Percentiles rank a stretch among this genome's conserved stretches.
Conservation (phyloP, 2,797 vertebrate genomes). For the Neosilurus mollespiculum region DNA sequence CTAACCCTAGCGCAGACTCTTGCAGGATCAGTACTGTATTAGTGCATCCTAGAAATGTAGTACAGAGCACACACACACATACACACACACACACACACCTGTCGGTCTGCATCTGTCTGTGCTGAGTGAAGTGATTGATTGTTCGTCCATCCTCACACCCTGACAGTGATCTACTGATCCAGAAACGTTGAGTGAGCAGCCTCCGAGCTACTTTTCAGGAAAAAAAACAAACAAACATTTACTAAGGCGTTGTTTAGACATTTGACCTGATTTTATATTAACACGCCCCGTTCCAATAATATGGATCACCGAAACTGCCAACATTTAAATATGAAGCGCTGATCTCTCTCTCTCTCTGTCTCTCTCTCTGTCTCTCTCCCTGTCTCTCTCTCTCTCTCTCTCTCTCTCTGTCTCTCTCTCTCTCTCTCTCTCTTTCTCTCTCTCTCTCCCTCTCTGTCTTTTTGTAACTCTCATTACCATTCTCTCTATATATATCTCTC, state of each 20-base stretch:
- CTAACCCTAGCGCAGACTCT: too few relatives aligned
- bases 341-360: background rate
- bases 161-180: constrained; percentile 48
- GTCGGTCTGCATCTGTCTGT: background rate
- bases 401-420: background rate
- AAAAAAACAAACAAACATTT: constrained; percentile 21
- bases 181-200: constrained; percentile 17
- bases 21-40: background rate
- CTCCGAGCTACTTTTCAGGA: constrained; percentile 36
- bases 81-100: constrained; percentile 36
- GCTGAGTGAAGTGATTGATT: constrained; percentile 21
- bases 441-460: too few relatives aligned
- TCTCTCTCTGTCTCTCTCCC: background rate
- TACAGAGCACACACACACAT: background rate
- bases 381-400: background rate
- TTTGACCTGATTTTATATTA: constrained; percentile 24
- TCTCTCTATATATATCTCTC: background rate
- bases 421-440: too few relatives aligned
- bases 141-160: constrained; percentile 28
- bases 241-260: constrained; percentile 13
- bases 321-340: background rate
- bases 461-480: too few relatives aligned
- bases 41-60: background rate
- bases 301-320: background rate
- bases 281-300: constrained; percentile 1